Conservation (phyloP, 2,797 vertebrate genomes). For the Fratercula arctica region DNA sequence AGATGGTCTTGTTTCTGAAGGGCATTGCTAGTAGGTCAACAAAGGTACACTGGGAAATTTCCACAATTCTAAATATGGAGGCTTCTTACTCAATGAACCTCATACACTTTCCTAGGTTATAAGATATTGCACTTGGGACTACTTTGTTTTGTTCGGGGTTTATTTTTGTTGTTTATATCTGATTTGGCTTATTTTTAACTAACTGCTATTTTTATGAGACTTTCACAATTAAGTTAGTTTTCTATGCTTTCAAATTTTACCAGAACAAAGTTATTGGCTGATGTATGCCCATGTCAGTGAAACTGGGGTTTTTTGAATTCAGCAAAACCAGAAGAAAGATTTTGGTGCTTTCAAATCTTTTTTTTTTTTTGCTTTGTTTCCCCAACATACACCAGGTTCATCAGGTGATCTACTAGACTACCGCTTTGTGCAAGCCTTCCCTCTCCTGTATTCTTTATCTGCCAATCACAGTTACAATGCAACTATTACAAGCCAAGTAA, state of each 20-base stretch:
- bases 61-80: background rate
- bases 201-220: background rate
- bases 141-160: background rate
- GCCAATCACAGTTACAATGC: background rate
- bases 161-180: background rate
- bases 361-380: background rate
- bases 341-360: background rate
- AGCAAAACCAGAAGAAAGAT: background rate
- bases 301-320: background rate
- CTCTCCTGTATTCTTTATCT: background rate
- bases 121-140: background rate
- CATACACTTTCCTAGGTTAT: background rate
- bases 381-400: background rate
- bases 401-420: rapidly evolving
- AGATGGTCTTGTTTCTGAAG: background rate
- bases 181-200: background rate
- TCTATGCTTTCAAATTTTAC: background rate
- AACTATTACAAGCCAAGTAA: background rate
- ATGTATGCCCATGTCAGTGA: background rate
- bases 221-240: background rate
- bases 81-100: background rate
- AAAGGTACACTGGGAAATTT: background rate
- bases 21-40: background rate
- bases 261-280: background rate
- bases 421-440: background rate